Evolutionary conservation across 1,140 invertebrate species (phyloP).

Genomic region (Drosophila oshimai): DNA sequence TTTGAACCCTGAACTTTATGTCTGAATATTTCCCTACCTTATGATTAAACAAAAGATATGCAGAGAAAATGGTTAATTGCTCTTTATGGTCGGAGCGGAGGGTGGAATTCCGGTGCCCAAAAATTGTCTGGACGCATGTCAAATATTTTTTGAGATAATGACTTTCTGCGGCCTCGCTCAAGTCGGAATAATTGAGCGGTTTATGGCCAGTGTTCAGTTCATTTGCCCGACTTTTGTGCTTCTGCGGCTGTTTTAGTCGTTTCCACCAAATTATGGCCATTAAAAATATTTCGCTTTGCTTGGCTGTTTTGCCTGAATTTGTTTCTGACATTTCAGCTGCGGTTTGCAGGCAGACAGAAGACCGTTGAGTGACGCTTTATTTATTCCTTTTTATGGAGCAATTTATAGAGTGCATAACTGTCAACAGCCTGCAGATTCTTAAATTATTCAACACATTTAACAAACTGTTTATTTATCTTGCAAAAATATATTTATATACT

Average conservation of each 20-base stretch:
- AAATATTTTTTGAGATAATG: constrained; percentile 79
- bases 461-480: neutral
- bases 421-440: constrained; percentile 1
- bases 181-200: constrained; percentile 75
- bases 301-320: constrained; percentile 40
- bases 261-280: constrained; percentile 60
- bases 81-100: constrained; percentile 15
- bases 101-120: neutral
- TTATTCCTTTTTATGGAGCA: constrained; percentile 11
- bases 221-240: constrained; percentile 46
- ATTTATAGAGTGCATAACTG: constrained; percentile 19
- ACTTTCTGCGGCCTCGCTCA: constrained; percentile 46
- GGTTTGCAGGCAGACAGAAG: constrained; percentile 25
- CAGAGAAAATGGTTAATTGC: constrained; percentile 61
- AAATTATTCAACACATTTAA: constrained; percentile 9
- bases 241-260: constrained; percentile 38
- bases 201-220: constrained; percentile 52
- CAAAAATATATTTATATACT: neutral
- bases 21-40: constrained; percentile 35
- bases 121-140: constrained; percentile 53
- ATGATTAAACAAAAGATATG: constrained; percentile 3
- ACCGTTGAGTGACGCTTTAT: constrained; percentile 5
- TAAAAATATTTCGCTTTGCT: constrained; percentile 52
- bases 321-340: constrained; percentile 43
- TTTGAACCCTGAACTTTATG: constrained; percentile 60